Evolutionary conservation across 1,140 invertebrate species (phyloP).

Genomic region (Trinorchestia longiramus): DNA sequence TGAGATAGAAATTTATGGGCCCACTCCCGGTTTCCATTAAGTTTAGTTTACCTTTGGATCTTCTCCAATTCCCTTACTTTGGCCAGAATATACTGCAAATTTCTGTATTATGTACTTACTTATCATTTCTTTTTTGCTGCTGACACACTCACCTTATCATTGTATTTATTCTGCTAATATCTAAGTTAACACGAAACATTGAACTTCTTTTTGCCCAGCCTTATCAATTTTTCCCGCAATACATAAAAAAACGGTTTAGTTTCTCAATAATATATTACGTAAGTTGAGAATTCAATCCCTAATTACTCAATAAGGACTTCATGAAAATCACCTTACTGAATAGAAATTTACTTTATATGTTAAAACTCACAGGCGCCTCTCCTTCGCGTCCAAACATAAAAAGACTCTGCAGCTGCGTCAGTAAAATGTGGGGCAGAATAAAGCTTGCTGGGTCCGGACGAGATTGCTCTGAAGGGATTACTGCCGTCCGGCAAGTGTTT

Average conservation of each 20-base stretch:
- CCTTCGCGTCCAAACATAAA: not conserved
- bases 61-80: no score
- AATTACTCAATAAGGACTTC: not conserved
- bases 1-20: no score
- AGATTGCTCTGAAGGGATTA: constrained; percentile 24
- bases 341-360: not conserved
- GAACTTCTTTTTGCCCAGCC: not conserved
- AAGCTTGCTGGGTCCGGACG: not conserved
- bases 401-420: not conserved
- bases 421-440: constrained; percentile 18
- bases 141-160: no score
- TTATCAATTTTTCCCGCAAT: not conserved
- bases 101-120: no score
- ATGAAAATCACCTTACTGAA: not conserved
- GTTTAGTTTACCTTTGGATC: no score
- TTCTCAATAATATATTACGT: not conserved
- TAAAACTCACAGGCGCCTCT: not conserved
- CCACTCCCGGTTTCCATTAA: no score
- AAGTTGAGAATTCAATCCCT: not conserved
- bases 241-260: not conserved
- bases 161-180: no score
- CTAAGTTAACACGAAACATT: no score
- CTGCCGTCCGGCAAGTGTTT: not conserved
- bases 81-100: no score
- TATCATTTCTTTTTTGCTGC: no score